Evolutionary conservation across 2,888 invertebrate genomes (phyloP).

Genomic region (Thecocarcelia acutangulata): DNA sequence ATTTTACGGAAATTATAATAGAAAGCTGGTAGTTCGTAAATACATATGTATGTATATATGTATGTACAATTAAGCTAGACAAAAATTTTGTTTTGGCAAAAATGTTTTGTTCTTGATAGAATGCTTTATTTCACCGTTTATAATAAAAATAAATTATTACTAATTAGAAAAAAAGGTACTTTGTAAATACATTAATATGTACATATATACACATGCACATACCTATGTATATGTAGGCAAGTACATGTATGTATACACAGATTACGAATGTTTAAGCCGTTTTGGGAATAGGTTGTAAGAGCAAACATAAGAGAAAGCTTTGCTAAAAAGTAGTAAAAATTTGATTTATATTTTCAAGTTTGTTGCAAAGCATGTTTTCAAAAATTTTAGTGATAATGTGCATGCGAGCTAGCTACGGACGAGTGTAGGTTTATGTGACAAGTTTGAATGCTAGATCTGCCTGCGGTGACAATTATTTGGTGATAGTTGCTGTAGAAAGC

Average conservation of each 20-base stretch:
- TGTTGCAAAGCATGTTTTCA: conserved; percentile 2
- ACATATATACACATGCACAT: neutral
- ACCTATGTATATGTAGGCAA: neutral
- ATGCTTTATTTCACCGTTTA: no score
- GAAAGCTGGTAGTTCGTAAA: no score
- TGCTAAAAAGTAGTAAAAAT: conserved; percentile 35
- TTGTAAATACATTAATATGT: no score
- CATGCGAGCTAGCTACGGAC: neutral
- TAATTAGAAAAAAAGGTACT: no score
- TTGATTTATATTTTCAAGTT: neutral
- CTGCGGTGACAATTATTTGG: conserved; percentile 32
- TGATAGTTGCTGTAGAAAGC: conserved; percentile 15
- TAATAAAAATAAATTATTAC: no score
- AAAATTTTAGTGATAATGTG: conserved; percentile 3
- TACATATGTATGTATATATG: no score
- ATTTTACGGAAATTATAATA: no score
- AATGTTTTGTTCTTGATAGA: no score
- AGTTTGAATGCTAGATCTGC: conserved; percentile 35
- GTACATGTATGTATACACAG: neutral
- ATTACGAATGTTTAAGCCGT: conserved; percentile 4
- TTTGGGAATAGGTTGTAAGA: conserved; percentile 11
- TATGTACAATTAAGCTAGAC: no score
- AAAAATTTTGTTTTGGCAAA: no score
- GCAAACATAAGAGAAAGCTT: conserved; percentile 32
- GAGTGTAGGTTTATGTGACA: conserved; percentile 52